A percentile compares a stretch with the other conserved stretches of the same genome.
Conservation (phyloP, 1,140 invertebrate genomes). For the Drosophila lini region DNA sequence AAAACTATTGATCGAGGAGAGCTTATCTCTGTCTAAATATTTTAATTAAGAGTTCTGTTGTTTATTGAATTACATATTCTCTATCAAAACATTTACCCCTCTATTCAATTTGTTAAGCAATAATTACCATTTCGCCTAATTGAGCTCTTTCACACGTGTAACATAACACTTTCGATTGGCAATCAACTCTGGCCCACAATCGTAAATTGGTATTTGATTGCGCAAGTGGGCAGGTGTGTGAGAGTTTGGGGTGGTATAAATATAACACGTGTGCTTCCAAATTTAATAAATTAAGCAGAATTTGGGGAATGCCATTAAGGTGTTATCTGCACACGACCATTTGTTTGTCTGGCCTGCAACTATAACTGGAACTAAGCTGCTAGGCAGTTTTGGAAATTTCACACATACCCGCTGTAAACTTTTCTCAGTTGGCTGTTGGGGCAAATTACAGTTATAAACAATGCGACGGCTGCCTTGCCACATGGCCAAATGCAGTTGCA, state of each 20-base stretch:
- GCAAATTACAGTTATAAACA: conserved; percentile 63
- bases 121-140: conserved; percentile 3
- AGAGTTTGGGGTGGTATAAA: conserved; percentile 5
- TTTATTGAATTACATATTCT: not conserved
- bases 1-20: not conserved
- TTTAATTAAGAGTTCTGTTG: not conserved
- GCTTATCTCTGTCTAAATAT: not conserved
- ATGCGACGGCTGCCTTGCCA: conserved; percentile 34
- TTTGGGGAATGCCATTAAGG: conserved; percentile 37
- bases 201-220: conserved; percentile 27
- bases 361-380: not conserved
- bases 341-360: conserved; percentile 2
- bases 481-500: conserved; percentile 46
- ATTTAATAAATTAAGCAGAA: conserved; percentile 28
- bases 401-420: conserved; percentile 36
- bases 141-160: not conserved
- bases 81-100: not conserved
- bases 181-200: conserved; percentile 20
- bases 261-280: not conserved
- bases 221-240: not conserved
- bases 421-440: conserved; percentile 32
- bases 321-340: conserved; percentile 42
- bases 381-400: conserved; percentile 18
- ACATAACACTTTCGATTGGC: conserved; percentile 25
- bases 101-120: not conserved